Conservation (phyloP, 2,113 vertebrate genomes). For the Osmerus mordax region DNA sequence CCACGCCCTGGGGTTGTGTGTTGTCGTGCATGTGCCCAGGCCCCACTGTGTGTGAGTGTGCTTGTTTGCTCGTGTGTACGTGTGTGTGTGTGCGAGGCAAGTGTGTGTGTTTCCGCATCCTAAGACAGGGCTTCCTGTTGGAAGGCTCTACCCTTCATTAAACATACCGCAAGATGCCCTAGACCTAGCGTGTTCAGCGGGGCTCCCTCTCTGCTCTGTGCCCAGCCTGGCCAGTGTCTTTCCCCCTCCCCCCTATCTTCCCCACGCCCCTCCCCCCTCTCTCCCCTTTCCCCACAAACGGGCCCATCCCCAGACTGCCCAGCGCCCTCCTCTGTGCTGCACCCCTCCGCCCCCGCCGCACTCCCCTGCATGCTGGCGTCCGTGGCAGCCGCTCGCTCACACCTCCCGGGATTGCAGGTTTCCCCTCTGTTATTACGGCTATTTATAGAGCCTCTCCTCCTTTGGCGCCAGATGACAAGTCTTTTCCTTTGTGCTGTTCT, state of each 20-base stretch:
- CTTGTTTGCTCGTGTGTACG: no score
- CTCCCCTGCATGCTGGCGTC: slow-evolving; percentile 42
- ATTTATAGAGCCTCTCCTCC: slow-evolving; percentile 50
- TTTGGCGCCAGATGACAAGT: slow-evolving; percentile 44
- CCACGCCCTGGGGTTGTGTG: slow-evolving; percentile 6
- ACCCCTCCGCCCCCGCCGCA: slow-evolving; percentile 12
- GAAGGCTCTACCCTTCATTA: no score
- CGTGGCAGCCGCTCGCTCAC: slow-evolving; percentile 51
- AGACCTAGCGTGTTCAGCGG: background rate
- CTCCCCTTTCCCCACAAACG: background rate
- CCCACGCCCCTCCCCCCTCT: background rate
- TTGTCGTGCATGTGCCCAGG: slow-evolving; percentile 7
- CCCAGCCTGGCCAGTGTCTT: background rate
- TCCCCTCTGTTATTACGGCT: slow-evolving; percentile 62
- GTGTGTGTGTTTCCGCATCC: no score
- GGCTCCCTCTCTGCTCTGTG: no score
- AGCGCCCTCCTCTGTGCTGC: slow-evolving; percentile 17
- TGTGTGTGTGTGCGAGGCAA: no score
- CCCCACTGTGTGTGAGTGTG: no score
- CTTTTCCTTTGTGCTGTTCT: slow-evolving; percentile 35
- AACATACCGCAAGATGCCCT: background rate
- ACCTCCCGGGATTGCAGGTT: slow-evolving; percentile 53
- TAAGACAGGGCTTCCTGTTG: no score
- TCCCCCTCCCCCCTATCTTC: background rate
- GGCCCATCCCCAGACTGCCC: slow-evolving; percentile 11